phyloP scores from a whole-genome alignment of 2,113 vertebrate genomes.

The Dipodomys stephensi region DNA sequence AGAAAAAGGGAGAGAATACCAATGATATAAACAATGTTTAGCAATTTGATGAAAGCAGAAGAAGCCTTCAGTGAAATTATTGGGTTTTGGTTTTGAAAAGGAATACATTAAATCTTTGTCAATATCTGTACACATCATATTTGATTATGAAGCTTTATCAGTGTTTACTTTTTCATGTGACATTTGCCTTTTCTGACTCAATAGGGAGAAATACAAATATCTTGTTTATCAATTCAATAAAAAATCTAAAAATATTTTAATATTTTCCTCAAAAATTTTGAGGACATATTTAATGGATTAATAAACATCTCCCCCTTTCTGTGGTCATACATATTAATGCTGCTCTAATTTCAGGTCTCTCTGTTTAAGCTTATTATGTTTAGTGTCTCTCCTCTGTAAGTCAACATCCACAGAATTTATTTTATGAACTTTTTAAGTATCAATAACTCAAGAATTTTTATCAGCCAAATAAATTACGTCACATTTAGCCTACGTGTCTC shows the following conservation, averaged over 20 bases:
- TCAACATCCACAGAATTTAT: slow-evolving; percentile 9
- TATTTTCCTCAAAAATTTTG: slow-evolving; percentile 63
- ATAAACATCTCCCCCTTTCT: not conserved
- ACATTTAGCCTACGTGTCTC: slow-evolving; percentile 47
- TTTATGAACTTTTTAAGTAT: slow-evolving; percentile 55
- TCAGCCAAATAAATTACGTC: slow-evolving; percentile 50
- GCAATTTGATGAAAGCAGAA: not conserved
- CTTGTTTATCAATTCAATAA: slow-evolving; percentile 79
- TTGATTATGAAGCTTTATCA: slow-evolving; percentile 60
- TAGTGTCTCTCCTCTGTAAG: not conserved
- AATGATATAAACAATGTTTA: not conserved
- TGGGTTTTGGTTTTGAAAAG: slow-evolving; percentile 54
- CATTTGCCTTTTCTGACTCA: slow-evolving; percentile 75
- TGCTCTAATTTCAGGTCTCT: not conserved
- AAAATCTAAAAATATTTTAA: slow-evolving; percentile 78
- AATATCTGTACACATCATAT: slow-evolving; percentile 64
- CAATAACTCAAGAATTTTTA: slow-evolving; percentile 32
- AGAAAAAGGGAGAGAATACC: not conserved
- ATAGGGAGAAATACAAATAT: slow-evolving; percentile 67
- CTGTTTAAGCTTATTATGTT: too few species aligned
- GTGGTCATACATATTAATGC: not conserved
- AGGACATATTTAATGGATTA: not conserved
- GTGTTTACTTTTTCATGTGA: slow-evolving; percentile 73
- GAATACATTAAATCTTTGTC: slow-evolving; percentile 77
- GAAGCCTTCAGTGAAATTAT: not conserved